phyloP scores from a whole-genome alignment of 2,797 vertebrate species.

The Xenops minutus region DNA sequence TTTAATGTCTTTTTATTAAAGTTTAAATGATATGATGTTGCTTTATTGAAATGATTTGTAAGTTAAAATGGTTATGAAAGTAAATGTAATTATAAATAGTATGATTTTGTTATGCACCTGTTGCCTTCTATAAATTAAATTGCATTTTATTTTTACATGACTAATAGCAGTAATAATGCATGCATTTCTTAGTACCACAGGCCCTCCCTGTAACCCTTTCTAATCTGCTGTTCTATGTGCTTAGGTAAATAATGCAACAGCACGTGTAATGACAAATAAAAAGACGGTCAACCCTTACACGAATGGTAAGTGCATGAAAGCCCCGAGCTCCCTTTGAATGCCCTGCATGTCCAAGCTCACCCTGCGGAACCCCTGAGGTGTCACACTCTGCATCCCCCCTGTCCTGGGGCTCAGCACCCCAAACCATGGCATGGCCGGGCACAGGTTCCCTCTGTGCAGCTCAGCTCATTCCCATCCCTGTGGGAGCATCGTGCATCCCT shows the following conservation, averaged over 20 bases:
- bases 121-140: constrained; percentile 80
- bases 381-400: background rate
- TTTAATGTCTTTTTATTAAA: constrained; percentile 88
- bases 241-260: constrained; percentile 90
- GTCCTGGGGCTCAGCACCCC: background rate
- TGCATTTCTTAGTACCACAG: constrained; percentile 69
- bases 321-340: background rate
- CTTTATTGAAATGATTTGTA: constrained; percentile 86
- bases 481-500: background rate
- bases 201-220: background rate
- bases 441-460: background rate
- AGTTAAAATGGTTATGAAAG: constrained; percentile 83
- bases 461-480: background rate
- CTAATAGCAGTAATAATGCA: constrained; percentile 83
- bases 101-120: constrained; percentile 84
- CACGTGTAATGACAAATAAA: constrained; percentile 97
- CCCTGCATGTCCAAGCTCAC: background rate
- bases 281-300: constrained; percentile 97
- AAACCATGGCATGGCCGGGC: rapidly evolving
- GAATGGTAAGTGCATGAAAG: constrained; percentile 84
- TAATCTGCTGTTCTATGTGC: constrained; percentile 79
- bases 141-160: constrained; percentile 79
- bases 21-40: constrained; percentile 87
- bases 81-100: constrained; percentile 82
- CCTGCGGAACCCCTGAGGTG: background rate